Percentiles rank a stretch among this genome's conserved stretches.
These are phyloP conservation scores for Turdus rufiventris DNA, from an alignment of 2,113 vertebrate species.

Conservation along the genomic window DNA sequence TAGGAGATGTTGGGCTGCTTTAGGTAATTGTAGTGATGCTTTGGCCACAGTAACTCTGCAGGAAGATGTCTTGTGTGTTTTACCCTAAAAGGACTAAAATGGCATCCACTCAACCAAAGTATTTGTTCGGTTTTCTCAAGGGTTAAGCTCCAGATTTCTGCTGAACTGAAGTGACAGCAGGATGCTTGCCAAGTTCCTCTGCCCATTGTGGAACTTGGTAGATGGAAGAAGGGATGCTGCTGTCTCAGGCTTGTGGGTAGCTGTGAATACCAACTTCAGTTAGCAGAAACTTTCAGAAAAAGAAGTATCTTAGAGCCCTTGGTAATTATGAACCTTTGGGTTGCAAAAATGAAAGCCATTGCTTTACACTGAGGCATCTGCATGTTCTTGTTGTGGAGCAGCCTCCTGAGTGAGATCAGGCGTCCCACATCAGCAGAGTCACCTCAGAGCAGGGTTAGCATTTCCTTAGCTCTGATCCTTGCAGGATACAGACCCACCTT, in stretches of 20 bases:
- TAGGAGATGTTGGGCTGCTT: not conserved
- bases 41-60: not conserved
- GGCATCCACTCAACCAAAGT: not conserved
- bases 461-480: not conserved
- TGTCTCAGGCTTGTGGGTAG: not conserved
- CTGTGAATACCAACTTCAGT: not conserved
- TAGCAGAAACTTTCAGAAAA: not conserved
- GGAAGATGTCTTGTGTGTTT: not conserved
- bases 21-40: not conserved
- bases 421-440: not conserved
- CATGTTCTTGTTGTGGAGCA: not conserved
- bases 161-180: not conserved
- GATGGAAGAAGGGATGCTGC: not conserved
- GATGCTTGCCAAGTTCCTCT: not conserved
- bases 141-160: not conserved
- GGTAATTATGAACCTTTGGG: not conserved
- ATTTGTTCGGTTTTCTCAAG: not conserved
- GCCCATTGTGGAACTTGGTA: not conserved
- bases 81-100: not conserved
- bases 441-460: not conserved
- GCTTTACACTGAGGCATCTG: not conserved
- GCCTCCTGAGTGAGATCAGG: not conserved
- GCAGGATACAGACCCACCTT: not conserved
- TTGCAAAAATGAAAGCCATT: not conserved
- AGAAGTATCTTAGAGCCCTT: not conserved